These are phyloP conservation scores for Sarcophaga caerulescens DNA, from an alignment of 2,888 invertebrate species.

Conservation along the genomic window DNA sequence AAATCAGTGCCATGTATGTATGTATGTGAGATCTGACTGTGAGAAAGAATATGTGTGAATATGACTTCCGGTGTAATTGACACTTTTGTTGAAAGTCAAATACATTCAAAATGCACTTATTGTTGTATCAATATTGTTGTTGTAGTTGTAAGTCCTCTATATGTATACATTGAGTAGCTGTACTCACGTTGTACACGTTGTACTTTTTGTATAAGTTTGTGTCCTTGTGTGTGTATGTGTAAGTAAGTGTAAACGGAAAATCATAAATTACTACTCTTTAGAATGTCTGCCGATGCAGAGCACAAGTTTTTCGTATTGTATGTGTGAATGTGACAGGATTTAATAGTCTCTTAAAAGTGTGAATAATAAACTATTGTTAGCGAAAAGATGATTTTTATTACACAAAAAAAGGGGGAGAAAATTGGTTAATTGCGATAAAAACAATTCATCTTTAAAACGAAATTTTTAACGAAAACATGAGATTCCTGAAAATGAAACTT, in stretches of 20 bases:
- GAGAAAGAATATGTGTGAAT: constrained; percentile 31
- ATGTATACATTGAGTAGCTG: background rate
- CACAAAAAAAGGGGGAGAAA: too few species aligned
- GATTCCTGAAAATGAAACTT: too few species aligned
- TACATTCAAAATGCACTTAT: constrained; percentile 52
- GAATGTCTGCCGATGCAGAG: background rate
- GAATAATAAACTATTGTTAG: constrained; percentile 12
- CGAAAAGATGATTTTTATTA: too few species aligned
- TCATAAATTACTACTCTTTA: background rate
- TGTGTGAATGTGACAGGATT: constrained; percentile 33
- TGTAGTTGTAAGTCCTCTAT: background rate
- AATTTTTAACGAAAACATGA: too few species aligned
- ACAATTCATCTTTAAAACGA: too few species aligned
- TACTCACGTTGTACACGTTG: background rate
- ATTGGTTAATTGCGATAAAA: too few species aligned
- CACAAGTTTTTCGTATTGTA: background rate
- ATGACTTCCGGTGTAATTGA: constrained; percentile 68
- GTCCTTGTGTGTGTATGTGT: background rate
- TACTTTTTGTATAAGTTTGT: constrained; percentile 28
- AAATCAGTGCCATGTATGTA: background rate
- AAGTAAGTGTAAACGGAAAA: background rate
- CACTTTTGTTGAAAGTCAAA: constrained; percentile 66
- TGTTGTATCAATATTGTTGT: constrained; percentile 15
- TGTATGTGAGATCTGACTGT: constrained; percentile 14
- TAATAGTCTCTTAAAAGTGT: constrained; percentile 17